These are phyloP conservation scores for Passerculus sandwichensis DNA, from an alignment of 2,797 vertebrate genomes.

Conservation along the genomic window DNA sequence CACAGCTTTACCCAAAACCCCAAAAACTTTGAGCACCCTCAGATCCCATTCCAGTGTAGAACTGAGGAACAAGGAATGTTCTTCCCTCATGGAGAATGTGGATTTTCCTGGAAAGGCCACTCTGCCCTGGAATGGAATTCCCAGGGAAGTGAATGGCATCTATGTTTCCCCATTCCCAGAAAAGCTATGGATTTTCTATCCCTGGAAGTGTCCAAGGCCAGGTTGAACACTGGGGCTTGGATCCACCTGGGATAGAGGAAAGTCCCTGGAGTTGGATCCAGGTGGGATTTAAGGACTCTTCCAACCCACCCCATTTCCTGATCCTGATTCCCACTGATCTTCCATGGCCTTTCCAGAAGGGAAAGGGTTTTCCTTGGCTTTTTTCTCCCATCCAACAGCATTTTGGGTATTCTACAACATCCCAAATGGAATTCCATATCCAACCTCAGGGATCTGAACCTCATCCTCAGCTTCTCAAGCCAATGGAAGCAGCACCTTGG, in stretches of 20 bases:
- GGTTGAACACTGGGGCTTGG: background rate
- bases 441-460: background rate
- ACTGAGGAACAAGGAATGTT: background rate
- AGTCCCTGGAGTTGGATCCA: background rate
- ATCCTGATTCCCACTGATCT: background rate
- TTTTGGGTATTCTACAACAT: background rate
- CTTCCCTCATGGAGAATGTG: background rate
- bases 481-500: background rate
- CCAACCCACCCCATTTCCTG: background rate
- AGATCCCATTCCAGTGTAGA: accelerated
- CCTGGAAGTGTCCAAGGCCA: background rate
- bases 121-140: background rate
- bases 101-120: background rate
- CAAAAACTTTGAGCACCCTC: accelerated
- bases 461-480: background rate
- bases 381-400: too few species aligned
- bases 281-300: background rate
- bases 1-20: background rate
- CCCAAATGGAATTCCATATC: background rate
- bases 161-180: background rate
- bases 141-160: too few species aligned
- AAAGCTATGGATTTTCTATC: background rate
- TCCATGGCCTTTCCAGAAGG: background rate
- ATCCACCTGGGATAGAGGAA: background rate
- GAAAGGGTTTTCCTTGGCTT: background rate